Percentiles rank a stretch among this genome's conserved stretches.
phyloP scores from a whole-genome alignment of 2,888 invertebrate species.

The Nesidiocoris tenuis region DNA sequence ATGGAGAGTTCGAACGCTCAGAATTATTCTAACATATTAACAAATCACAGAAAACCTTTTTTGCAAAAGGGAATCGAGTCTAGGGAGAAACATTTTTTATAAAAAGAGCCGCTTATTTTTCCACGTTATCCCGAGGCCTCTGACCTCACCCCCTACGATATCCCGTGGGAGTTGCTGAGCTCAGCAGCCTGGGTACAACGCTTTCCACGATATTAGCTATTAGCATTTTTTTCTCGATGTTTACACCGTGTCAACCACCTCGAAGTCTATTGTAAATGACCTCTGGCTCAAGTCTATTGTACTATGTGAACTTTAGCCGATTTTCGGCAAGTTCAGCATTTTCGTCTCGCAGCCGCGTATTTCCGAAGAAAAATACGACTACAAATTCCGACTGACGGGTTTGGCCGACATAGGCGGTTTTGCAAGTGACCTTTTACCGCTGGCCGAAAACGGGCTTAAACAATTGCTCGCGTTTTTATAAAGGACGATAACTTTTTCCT shows the following conservation, averaged over 20 bases:
- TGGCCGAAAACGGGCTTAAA: too few relatives aligned
- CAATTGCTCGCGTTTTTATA: too few relatives aligned
- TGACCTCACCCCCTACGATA: slow-evolving; percentile 2
- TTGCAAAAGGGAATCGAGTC: too few relatives aligned
- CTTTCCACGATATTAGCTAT: background rate
- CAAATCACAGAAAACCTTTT: too few relatives aligned
- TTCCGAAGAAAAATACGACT: background rate
- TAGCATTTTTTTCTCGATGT: background rate
- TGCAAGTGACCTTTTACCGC: background rate
- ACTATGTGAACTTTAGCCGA: slow-evolving; percentile 1
- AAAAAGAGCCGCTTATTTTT: background rate
- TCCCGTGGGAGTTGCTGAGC: slow-evolving; percentile 7
- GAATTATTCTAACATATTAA: too few relatives aligned
- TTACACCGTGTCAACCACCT: slow-evolving; percentile 7
- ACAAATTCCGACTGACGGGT: background rate
- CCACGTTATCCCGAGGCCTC: slow-evolving; percentile 2
- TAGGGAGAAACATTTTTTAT: background rate
- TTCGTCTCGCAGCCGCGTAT: too few relatives aligned
- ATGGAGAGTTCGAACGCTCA: too few relatives aligned
- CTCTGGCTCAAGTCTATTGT: background rate
- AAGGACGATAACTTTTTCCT: too few relatives aligned
- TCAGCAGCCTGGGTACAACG: background rate
- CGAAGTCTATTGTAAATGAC: background rate
- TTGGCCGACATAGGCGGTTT: background rate
- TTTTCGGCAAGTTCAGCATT: too few relatives aligned